These are phyloP conservation scores for Pangasianodon hypophthalmus DNA, from an alignment of 2,113 vertebrate species.

Conservation along the genomic window DNA sequence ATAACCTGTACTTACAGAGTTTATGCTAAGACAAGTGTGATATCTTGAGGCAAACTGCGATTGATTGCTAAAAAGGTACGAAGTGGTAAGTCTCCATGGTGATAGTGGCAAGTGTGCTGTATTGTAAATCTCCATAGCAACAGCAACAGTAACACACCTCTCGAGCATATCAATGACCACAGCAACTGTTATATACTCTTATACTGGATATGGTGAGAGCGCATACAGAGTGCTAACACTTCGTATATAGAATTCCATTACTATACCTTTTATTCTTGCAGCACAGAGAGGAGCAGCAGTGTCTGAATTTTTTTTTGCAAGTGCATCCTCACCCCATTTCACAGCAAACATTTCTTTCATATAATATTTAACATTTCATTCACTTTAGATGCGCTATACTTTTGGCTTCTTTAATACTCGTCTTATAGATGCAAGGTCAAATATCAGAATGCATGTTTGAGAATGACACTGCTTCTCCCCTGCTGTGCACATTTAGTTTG, in stretches of 20 bases:
- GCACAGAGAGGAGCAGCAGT: slow-evolving; percentile 66
- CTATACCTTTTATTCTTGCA: slow-evolving; percentile 17
- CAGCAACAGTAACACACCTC: slow-evolving; percentile 33
- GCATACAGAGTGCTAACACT: slow-evolving; percentile 30
- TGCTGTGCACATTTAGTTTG: slow-evolving; percentile 47
- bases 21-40: slow-evolving; percentile 19
- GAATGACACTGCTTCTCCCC: slow-evolving; percentile 51
- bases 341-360: neutral
- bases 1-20: slow-evolving; percentile 73
- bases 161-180: slow-evolving; percentile 43
- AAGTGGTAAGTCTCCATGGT: slow-evolving; percentile 42
- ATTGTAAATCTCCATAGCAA: slow-evolving; percentile 55
- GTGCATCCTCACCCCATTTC: neutral
- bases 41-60: slow-evolving; percentile 79
- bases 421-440: slow-evolving; percentile 33
- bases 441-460: slow-evolving; percentile 16
- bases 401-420: slow-evolving; percentile 30
- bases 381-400: neutral
- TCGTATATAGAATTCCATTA: slow-evolving; percentile 11
- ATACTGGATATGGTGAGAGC: slow-evolving; percentile 55
- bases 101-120: slow-evolving; percentile 37
- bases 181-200: slow-evolving; percentile 30
- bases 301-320: slow-evolving; percentile 51
- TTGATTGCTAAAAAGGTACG: slow-evolving; percentile 59
- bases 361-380: neutral